phyloP scores from a whole-genome alignment of 23 tunicate genomes.

The Oikopleura vanhoeffeni region DNA sequence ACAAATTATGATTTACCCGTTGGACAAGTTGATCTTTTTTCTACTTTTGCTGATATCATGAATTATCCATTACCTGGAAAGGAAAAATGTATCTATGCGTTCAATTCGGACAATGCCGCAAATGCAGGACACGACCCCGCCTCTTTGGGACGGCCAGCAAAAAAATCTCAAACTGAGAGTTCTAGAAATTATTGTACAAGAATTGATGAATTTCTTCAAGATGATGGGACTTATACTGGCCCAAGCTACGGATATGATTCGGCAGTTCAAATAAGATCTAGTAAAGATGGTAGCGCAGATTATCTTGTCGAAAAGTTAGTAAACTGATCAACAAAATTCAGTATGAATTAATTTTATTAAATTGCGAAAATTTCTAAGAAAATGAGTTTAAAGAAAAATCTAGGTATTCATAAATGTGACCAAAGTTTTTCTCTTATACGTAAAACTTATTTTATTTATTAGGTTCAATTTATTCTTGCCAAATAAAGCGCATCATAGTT shows the following conservation, averaged over 20 bases:
- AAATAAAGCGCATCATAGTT: too few species aligned
- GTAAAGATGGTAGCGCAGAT: background rate
- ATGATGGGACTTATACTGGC: background rate
- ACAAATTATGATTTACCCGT: conserved; percentile 12
- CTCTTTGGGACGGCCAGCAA: background rate
- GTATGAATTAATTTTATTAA: too few species aligned
- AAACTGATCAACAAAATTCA: too few species aligned
- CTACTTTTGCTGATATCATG: conserved; percentile 10
- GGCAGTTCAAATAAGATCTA: background rate
- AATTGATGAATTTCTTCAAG: background rate
- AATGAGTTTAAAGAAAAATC: too few species aligned
- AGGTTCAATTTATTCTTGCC: too few species aligned
- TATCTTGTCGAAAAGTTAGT: background rate
- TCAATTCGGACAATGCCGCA: background rate
- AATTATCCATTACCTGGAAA: background rate
- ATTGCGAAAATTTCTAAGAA: too few species aligned
- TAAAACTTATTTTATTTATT: too few species aligned
- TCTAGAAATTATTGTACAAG: background rate
- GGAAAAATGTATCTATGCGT: background rate
- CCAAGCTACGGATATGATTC: background rate
- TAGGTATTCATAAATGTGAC: too few species aligned
- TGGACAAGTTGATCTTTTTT: background rate
- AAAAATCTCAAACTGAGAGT: background rate
- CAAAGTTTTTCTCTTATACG: too few species aligned
- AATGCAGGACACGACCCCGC: background rate